These are phyloP conservation scores for Noctua janthina DNA, from an alignment of 2,888 invertebrate species.

Conservation along the genomic window DNA sequence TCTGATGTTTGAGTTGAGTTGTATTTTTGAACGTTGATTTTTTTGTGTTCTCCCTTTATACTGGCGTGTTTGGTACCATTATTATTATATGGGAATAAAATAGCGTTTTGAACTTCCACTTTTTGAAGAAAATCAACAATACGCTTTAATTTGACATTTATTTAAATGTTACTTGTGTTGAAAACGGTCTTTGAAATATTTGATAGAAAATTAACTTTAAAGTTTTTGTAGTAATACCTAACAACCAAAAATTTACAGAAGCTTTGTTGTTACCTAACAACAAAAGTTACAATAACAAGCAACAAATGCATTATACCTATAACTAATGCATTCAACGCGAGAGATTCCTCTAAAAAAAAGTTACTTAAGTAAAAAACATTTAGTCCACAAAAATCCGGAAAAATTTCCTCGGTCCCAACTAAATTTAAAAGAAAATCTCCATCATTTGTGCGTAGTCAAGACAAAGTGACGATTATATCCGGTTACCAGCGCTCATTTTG, in stretches of 20 bases:
- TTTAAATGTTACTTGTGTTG: background rate
- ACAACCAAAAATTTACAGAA: background rate
- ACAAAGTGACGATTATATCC: conserved; percentile 62
- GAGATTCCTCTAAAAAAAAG: background rate
- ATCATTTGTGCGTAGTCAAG: conserved; percentile 51
- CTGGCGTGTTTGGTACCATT: background rate
- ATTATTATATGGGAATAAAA: background rate
- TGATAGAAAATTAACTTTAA: background rate
- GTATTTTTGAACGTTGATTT: background rate
- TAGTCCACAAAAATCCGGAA: conserved; percentile 5
- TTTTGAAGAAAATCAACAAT: background rate
- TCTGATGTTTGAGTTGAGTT: conserved; percentile 19
- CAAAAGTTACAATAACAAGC: too few relatives aligned
- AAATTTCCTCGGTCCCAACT: conserved; percentile 7
- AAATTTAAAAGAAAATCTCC: conserved; percentile 50
- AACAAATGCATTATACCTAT: too few relatives aligned
- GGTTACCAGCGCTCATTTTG: conserved; percentile 63
- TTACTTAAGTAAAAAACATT: background rate
- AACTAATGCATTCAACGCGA: background rate
- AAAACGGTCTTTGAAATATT: background rate
- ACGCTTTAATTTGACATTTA: background rate
- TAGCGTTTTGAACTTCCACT: background rate
- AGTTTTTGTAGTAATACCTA: background rate
- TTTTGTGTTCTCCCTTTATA: background rate
- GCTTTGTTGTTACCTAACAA: too few relatives aligned